Conservation (phyloP, 2,888 invertebrate genomes). For the Meloe dianella region DNA sequence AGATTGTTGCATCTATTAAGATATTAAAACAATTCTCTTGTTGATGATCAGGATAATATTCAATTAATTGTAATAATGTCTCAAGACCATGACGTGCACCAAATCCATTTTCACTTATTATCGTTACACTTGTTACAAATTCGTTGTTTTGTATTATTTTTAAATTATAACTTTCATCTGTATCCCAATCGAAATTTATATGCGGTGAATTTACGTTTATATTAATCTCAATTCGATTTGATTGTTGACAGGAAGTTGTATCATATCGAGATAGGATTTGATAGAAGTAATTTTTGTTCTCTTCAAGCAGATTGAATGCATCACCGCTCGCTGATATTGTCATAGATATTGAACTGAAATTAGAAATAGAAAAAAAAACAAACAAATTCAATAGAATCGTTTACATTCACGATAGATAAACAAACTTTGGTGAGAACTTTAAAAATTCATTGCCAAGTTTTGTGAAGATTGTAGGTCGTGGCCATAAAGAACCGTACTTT, state of each 20-base stretch:
- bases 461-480: conserved; percentile 63
- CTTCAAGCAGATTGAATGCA: conserved; percentile 4
- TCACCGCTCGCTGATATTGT: conserved; percentile 6
- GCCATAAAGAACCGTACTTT: conserved; percentile 73
- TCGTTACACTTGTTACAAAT: conserved; percentile 19
- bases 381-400: too few relatives aligned
- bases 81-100: conserved; percentile 80
- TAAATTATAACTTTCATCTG: conserved; percentile 73
- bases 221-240: conserved; percentile 65
- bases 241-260: conserved; percentile 47
- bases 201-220: conserved; percentile 63
- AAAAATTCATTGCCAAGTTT: conserved; percentile 16
- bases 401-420: too few relatives aligned
- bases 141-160: conserved; percentile 53
- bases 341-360: neutral
- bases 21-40: conserved; percentile 63
- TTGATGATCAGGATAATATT: conserved; percentile 48
- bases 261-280: conserved; percentile 23
- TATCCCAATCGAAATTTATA: conserved; percentile 67
- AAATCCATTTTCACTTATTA: conserved; percentile 63
- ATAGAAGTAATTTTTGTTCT: conserved; percentile 27
- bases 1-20: conserved; percentile 68
- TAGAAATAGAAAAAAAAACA: too few relatives aligned
- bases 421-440: conserved; percentile 16
- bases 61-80: conserved; percentile 74